Percentiles rank a stretch among this genome's conserved stretches.
phyloP scores from a whole-genome alignment of 2,113 vertebrate species.

The Dissostichus mawsoni region DNA sequence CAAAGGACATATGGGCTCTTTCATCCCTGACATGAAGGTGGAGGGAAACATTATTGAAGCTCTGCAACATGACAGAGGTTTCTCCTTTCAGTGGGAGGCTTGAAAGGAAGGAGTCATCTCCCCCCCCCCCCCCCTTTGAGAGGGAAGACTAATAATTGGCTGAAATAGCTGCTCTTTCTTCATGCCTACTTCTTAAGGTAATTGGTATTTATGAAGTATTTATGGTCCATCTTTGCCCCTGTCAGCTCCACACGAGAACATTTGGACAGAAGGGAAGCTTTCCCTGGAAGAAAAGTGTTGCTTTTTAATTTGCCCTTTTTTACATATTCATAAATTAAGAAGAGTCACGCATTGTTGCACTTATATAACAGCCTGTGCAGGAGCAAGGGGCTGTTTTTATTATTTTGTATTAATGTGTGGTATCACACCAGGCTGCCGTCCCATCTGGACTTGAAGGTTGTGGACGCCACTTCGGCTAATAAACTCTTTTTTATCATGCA shows the following conservation, averaged over 20 bases:
- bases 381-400: constrained; percentile 36
- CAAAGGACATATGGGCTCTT: constrained; percentile 80
- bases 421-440: constrained; percentile 44
- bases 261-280: constrained; percentile 1
- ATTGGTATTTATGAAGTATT: constrained; percentile 83
- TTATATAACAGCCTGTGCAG: constrained; percentile 43
- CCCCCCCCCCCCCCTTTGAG: constrained; percentile 64
- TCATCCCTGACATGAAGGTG: constrained; percentile 82
- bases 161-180: constrained; percentile 66
- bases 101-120: constrained; percentile 69
- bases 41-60: constrained; percentile 77
- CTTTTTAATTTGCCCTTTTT: constrained; percentile 45
- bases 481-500: constrained; percentile 50
- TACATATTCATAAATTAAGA: constrained; percentile 54
- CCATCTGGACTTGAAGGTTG: constrained; percentile 62
- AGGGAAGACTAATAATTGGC: constrained; percentile 71
- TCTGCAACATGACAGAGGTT: constrained; percentile 73
- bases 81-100: constrained; percentile 61
- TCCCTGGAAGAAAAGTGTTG: constrained; percentile 5
- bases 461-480: constrained; percentile 31
- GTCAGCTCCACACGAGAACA: constrained; percentile 50
- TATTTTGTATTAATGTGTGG: neutral
- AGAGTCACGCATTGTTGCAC: constrained; percentile 55
- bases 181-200: constrained; percentile 64
- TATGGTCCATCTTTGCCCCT: constrained; percentile 68